Evolutionary conservation across 2,797 vertebrate genomes (phyloP).

Genomic region (Hybognathus amarus): DNA sequence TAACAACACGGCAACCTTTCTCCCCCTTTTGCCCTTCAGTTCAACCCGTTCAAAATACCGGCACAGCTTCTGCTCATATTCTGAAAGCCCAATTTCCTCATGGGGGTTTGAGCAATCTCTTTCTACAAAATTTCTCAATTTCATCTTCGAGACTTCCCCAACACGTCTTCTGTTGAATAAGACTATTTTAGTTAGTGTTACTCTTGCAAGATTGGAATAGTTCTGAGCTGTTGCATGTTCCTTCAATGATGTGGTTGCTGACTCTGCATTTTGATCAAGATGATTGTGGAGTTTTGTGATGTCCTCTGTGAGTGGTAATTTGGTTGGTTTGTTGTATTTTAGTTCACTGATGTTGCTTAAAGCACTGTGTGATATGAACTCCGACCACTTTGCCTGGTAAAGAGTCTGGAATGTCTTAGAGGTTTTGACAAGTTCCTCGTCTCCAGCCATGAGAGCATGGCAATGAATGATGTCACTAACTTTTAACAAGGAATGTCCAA

Average conservation of each 20-base stretch:
- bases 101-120: background rate
- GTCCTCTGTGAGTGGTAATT: conserved; percentile 59
- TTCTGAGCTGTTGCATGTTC: background rate
- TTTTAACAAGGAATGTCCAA: conserved; percentile 23
- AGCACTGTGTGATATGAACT: conserved; percentile 49
- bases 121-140: background rate
- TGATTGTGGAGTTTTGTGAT: conserved; percentile 43
- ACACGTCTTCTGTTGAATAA: background rate
- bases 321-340: conserved; percentile 53
- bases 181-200: background rate
- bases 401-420: conserved; percentile 50
- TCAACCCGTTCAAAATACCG: conserved; percentile 35
- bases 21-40: background rate
- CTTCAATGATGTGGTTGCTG: background rate
- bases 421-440: conserved; percentile 36
- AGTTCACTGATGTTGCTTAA: conserved; percentile 32
- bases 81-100: conserved; percentile 33
- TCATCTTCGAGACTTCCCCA: too few relatives aligned
- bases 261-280: conserved; percentile 42
- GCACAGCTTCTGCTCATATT: conserved; percentile 45
- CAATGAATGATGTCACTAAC: conserved; percentile 51
- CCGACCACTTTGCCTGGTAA: conserved; percentile 50
- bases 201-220: conserved; percentile 5
- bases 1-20: conserved; percentile 35
- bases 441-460: conserved; percentile 48